Base-by-base conservation (phyloP, 2,113 vertebrate species). In the Lasiurus borealis region DNA sequence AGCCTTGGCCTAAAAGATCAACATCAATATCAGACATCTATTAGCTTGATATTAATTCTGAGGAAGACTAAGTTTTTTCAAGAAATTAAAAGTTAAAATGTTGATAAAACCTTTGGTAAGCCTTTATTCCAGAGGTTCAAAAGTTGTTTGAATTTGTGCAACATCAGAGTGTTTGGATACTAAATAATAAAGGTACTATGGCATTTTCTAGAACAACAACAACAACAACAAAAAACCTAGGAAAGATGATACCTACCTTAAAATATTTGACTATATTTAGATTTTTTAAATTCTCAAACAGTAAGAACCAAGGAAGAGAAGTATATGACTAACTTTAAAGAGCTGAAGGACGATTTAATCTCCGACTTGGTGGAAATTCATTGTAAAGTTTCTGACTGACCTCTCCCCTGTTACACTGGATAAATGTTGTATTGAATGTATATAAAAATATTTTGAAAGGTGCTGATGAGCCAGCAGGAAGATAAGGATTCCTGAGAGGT, bases 91-190 rank as follows among this genome's bases (percentile, higher is more conserved):
- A 59, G 66, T 23, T 71, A 59, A 34, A 69, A 64, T 44, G 34
- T 52, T 71, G 18, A 68, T 64, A 84, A 95, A 91, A 29, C 16
- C 25, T 93, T 69, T 80, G 46, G 34, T 52, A 87, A 88, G 19
- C 52, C 13, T 96, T 91, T 84, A 76, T 95, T 85, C 50, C 34
- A 66, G 59, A 72, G 52, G 4, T 94, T 95, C 59, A 95, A 90
- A 82, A n/a, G 46, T 88, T 89, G 34, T 81, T 92, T 96, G 77
- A 92, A 76, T 82, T 85, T 92, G 72, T n/a, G 62, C 14, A 92
- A 52, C 8, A 73, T 85, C 25, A 50, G 90, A 80, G 19, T 54
- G 16, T 77, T 92, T 68, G 69, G 36, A 66, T 62, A 59, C 13
- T 85, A 13, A 88, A 85, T 90, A 92, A 75, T 76, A 80, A 83